Base-by-base conservation (phyloP, 1,140 invertebrate species). In the Bombus balteatus region DNA sequence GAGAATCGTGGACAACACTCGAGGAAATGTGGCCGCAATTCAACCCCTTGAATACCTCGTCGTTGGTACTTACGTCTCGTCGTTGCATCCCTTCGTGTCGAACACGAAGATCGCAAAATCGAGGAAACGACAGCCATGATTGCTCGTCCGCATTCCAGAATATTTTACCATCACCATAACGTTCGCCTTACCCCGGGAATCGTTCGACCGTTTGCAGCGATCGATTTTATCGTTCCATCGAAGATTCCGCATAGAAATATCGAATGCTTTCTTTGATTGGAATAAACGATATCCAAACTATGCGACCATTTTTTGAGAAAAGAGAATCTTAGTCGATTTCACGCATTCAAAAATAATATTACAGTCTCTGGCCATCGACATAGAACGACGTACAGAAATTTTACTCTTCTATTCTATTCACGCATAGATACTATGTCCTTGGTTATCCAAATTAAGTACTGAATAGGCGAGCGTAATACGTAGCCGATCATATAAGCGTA, bases 81-180 rank as follows among this genome's bases (percentile, higher is more conserved):
- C 77, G 65, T 87, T 68, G 47, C 70, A 68, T 57, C 81, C 87
- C 82, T 80, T 83, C 57, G 62, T 37, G 74, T 84, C 66, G 81
- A 80, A 74, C 76, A 81, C 57, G 80, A 41, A 32, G 32, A 72
- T 79, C 72, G 84, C 57, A 82, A 89, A 72, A 74, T 77, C 73
- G 76, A 72, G 84, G 77, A 78, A 92, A 92, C 86, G 86, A 86
- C 88, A 72, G 80, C 73, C 83, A 65, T 89, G 87, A 88, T 92
- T 88, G 88, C 87, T 84, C 87, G 88, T 90, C 90, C 87, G 76
- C 91, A 88, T 91, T 92, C 89, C 86, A 66, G 71, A 74, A 89
- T 86, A 87, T 87, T 91, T 86, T 76, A 87, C 73, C 43, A 25
- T 39, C 15, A 8, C 72, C 53, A n/a, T 81, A 32, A 75, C 41